Evolutionary conservation across 2,797 vertebrate species (phyloP).

Genomic region (Chelmon rostratus): DNA sequence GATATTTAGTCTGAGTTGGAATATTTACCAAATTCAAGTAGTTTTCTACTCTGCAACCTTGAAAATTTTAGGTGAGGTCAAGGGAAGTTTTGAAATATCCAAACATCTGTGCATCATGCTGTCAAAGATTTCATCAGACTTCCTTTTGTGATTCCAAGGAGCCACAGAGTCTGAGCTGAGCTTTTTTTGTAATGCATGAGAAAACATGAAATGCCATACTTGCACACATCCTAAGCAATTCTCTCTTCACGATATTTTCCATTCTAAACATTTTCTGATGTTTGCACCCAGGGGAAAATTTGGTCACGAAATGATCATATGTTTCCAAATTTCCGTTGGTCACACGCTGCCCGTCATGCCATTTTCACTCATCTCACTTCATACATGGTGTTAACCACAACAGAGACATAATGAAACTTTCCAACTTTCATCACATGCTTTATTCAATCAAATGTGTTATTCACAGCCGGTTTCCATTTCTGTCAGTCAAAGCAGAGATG

Average conservation of each 20-base stretch:
- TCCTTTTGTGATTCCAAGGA: conserved; percentile 34
- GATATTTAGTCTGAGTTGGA: not conserved
- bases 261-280: not conserved
- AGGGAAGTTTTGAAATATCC: conserved; percentile 42
- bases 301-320: conserved; percentile 7
- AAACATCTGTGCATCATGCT: conserved; percentile 19
- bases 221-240: not conserved
- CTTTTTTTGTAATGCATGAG: not conserved
- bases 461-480: conserved; percentile 10
- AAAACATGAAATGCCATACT: not conserved
- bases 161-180: not conserved
- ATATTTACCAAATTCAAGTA: not conserved
- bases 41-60: not conserved
- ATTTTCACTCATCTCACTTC: conserved; percentile 3
- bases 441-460: not conserved
- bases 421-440: conserved; percentile 14
- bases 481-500: not conserved
- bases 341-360: conserved; percentile 15
- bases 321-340: not conserved
- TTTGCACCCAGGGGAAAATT: not conserved
- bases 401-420: conserved; percentile 8
- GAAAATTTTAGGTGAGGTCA: conserved; percentile 10
- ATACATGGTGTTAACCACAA: not conserved
- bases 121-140: conserved; percentile 2
- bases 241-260: not conserved